Evolutionary conservation across 53 echinoderm and acorn worm genomes (phyloP), one percentile per base, ranked within the genome.

Genomic region (Holothuria scabra): DNA sequence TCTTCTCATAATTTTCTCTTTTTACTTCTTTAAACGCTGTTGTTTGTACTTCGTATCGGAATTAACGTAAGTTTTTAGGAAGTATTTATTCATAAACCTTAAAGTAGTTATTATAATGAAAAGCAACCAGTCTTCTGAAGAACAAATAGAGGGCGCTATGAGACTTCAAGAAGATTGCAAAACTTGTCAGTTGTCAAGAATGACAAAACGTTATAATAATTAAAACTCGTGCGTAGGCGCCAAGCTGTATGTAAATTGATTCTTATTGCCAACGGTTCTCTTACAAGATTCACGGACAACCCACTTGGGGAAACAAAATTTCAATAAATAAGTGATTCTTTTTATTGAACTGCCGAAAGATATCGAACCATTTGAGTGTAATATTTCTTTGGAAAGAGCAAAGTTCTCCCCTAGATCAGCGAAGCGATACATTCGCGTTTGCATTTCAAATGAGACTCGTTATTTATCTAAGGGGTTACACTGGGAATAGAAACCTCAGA

Each of bases 321-420:
- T 44, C 71, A 71, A 71, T 71, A 71, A 71, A 71, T 71, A 71
- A 71, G 24, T 48, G 71, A 71, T 71, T 46, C 71, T 71, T 24
- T 71, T 26, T 48, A 48, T 71, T 71, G 71, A 30, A 44, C 24
- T 71, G 48, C 41, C 48, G 41, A 48, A 71, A 71, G 48, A 71
- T 71, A 71, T 46, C 71, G 71, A 71, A 71, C 71, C 28, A 71
- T 71, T 71, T 48, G 71, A 46, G 46, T 71, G 35, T 71, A 71
- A 44, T 48, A 71, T 71, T 71, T 71, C 71, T 46, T 24, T 44
- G 23, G 44, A 44, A 71, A 71, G 71, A 48, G 26, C 24, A 14
- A 71, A 44, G 26, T 9, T 71, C 26, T 48, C 48, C 24, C 44
- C 71, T 71, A 25, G 25, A 71, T 44, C 71, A 48, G 23, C 71